Evolutionary conservation across 1,140 invertebrate genomes (phyloP), one percentile per base, ranked within the genome.

Genomic region (Drosophila nannoptera): DNA sequence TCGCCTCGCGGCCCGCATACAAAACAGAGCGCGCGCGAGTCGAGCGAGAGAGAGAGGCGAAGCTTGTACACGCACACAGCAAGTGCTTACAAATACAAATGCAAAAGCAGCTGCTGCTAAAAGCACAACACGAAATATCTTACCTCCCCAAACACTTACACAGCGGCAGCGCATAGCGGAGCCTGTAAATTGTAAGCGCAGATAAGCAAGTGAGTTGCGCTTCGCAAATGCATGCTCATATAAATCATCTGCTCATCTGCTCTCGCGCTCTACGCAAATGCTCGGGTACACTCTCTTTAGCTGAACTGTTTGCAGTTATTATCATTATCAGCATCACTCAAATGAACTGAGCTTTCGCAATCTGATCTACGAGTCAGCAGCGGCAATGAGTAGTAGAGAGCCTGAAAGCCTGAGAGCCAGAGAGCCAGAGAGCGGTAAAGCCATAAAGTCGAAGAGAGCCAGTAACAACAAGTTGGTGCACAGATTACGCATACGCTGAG

Each of bases 401-500:
- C 40, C 16, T 2, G 36, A n/a, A 9, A 54, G 4, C 14, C 16
- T 2, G 36, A n/a, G 16, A 54, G 4, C 14, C 14, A 42, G 14
- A 14, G 22, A 32, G 53, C 12, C 5, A 32, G 22, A 33, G 22
- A 32, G 36, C 12, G 49, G 54, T 22, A n/a, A 11, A 54, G 9
- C 14, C 14, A 42, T 8, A 14, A 7, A 32, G 53, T 14, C 5
- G 14, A 29, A 33, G 22, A 32, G 36, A 31, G 49, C 38, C 29
- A 43, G 55, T 38, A 68, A 70, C 68, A 66, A 59, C 68, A 70
- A 70, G 55, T 64, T 14, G 52, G 38, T 32, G 49, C 60, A 35
- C 36, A 70, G 43, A 73, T 73, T 69, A 73, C 54, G 54, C 66
- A 69, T 73, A 69, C 66, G 53, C 36, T 55, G 49, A 22, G 60